A percentile compares a stretch with the other conserved stretches of the same genome.
phyloP scores from a whole-genome alignment of 2,888 invertebrate species.

The Pollenia labialis region DNA sequence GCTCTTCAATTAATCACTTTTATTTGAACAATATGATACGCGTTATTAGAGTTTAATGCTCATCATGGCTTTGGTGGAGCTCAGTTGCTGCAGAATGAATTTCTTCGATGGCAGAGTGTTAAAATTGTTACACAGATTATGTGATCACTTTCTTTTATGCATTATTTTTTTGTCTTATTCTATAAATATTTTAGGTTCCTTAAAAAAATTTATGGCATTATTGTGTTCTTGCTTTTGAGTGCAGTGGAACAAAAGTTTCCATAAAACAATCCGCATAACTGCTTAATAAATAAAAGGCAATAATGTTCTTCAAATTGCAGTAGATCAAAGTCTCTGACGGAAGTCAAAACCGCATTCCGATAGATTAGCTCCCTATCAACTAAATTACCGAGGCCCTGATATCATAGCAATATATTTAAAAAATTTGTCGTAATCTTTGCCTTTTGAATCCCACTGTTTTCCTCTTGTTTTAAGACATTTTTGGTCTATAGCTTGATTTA shows the following conservation, averaged over 20 bases:
- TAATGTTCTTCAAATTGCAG: too few species aligned
- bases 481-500: slow-evolving; percentile 67
- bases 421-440: background rate
- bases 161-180: background rate
- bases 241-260: too few species aligned
- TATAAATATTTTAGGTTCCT: slow-evolving; percentile 28
- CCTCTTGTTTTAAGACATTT: slow-evolving; percentile 62
- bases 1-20: slow-evolving; percentile 61
- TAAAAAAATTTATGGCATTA: too few species aligned
- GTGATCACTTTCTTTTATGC: slow-evolving; percentile 30
- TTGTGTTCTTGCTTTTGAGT: too few species aligned
- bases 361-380: too few species aligned
- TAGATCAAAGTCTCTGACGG: too few species aligned
- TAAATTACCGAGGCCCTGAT: background rate
- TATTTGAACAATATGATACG: slow-evolving; percentile 43
- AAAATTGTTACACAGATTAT: slow-evolving; percentile 53
- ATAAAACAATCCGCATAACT: too few species aligned
- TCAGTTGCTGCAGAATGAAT: slow-evolving; percentile 20
- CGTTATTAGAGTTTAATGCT: slow-evolving; percentile 58
- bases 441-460: background rate
- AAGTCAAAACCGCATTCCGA: too few species aligned
- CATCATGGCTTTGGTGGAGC: slow-evolving; percentile 21
- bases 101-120: slow-evolving; percentile 3
- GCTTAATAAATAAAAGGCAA: too few species aligned
- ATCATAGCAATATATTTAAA: too few species aligned